Percentiles rank a stretch among this genome's conserved stretches.
These are phyloP conservation scores for Pteronura brasiliensis DNA, from an alignment of 2,113 vertebrate genomes.

Conservation along the genomic window DNA sequence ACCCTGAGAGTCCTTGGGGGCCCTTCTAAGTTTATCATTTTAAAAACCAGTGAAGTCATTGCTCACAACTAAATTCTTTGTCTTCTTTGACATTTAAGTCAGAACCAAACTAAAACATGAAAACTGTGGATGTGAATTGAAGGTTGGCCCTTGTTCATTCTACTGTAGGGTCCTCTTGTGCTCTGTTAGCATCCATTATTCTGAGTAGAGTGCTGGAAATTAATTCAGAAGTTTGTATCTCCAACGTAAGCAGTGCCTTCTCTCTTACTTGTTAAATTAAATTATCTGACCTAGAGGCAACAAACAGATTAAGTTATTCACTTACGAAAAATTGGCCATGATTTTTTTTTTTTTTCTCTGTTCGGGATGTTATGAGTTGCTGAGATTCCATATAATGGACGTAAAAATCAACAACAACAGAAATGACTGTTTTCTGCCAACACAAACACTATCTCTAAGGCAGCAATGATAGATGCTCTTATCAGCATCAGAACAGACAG, in stretches of 20 bases:
- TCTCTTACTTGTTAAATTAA: background rate
- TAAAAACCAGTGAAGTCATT: background rate
- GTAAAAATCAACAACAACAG: slow-evolving; percentile 68
- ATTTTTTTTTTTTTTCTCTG: slow-evolving; percentile 46
- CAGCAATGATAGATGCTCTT: slow-evolving; percentile 35
- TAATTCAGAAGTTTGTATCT: background rate
- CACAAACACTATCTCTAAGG: slow-evolving; percentile 53
- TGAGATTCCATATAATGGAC: slow-evolving; percentile 62
- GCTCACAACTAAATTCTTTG: background rate
- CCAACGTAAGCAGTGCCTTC: background rate
- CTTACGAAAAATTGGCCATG: background rate
- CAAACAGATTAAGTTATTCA: slow-evolving; percentile 41
- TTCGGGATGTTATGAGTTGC: slow-evolving; percentile 46
- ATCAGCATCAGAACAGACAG: background rate
- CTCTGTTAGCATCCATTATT: slow-evolving; percentile 25
- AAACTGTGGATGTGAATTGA: background rate
- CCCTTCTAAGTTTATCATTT: background rate
- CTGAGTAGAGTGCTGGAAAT: background rate
- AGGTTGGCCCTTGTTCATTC: background rate
- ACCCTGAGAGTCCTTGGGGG: accelerated
- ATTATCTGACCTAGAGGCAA: slow-evolving; percentile 63
- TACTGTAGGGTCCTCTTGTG: background rate
- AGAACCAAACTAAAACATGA: background rate
- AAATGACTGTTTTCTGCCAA: slow-evolving; percentile 60
- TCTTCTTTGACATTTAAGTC: background rate